These are phyloP conservation scores for Siphonodentalium dalli DNA, from an alignment of 2,888 invertebrate species.

Conservation along the genomic window DNA sequence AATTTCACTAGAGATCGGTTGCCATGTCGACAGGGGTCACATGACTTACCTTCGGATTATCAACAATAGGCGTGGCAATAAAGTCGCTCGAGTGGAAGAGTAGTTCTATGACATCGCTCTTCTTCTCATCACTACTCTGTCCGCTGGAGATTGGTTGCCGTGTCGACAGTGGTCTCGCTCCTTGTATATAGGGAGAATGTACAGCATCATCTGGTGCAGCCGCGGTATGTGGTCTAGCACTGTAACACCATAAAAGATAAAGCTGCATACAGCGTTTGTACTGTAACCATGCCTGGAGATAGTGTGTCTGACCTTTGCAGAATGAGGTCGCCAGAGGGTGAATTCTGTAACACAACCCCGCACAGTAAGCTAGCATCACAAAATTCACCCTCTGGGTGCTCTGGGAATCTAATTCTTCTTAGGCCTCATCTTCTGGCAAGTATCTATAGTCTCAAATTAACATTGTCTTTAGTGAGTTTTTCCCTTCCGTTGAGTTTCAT, in stretches of 20 bases:
- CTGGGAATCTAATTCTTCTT: not conserved
- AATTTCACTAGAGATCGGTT: too few relatives aligned
- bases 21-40: too few relatives aligned
- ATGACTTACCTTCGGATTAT: slow-evolving; percentile 56
- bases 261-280: not conserved
- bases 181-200: slow-evolving; percentile 48
- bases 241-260: slow-evolving; percentile 21
- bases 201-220: slow-evolving; percentile 56
- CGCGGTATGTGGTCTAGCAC: slow-evolving; percentile 58
- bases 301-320: too few relatives aligned
- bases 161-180: slow-evolving; percentile 50
- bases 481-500: too few relatives aligned
- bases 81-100: slow-evolving; percentile 62
- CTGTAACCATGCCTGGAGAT: too few relatives aligned
- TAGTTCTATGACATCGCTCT: slow-evolving; percentile 39
- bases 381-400: too few relatives aligned
- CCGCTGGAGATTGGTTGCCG: slow-evolving; percentile 43
- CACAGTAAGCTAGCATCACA: too few relatives aligned
- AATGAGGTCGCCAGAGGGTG: too few relatives aligned
- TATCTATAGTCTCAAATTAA: too few relatives aligned
- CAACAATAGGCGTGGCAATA: slow-evolving; percentile 55
- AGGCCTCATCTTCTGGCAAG: too few relatives aligned
- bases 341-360: too few relatives aligned
- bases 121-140: slow-evolving; percentile 32
- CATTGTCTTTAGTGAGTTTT: too few relatives aligned